Evolutionary conservation across 2,888 invertebrate species (phyloP).

Genomic region (Balanococcus diminutus): DNA sequence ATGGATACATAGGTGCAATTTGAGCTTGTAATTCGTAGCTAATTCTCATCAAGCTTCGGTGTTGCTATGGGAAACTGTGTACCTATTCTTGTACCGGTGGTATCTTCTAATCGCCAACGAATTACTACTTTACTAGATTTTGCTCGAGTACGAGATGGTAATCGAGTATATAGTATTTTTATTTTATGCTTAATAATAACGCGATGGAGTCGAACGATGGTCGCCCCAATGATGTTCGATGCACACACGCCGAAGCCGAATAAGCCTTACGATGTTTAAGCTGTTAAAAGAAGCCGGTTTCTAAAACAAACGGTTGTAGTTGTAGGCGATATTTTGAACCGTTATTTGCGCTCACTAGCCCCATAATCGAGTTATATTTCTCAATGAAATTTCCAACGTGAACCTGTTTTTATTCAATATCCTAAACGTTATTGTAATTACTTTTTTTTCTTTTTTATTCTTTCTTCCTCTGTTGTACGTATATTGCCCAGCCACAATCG

Average conservation of each 20-base stretch:
- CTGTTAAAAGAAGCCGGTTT: slow-evolving; percentile 43
- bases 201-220: neutral
- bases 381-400: slow-evolving; percentile 47
- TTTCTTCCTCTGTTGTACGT: neutral
- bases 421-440: slow-evolving; percentile 41
- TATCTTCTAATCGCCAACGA: neutral
- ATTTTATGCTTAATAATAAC: neutral
- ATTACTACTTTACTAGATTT: neutral
- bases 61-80: neutral
- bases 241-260: neutral
- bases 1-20: neutral
- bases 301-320: slow-evolving; percentile 50
- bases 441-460: neutral
- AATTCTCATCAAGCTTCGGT: neutral
- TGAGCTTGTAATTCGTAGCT: too few relatives aligned
- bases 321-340: slow-evolving; percentile 51
- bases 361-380: slow-evolving; percentile 48
- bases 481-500: neutral
- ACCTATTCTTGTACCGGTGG: too few relatives aligned
- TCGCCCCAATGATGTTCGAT: neutral
- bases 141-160: neutral
- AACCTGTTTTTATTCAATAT: slow-evolving; percentile 37
- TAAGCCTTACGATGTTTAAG: neutral
- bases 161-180: too few relatives aligned
- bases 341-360: slow-evolving; percentile 50